Evolutionary conservation across 2,888 invertebrate species (phyloP).

Genomic region (Bellardia pandia): DNA sequence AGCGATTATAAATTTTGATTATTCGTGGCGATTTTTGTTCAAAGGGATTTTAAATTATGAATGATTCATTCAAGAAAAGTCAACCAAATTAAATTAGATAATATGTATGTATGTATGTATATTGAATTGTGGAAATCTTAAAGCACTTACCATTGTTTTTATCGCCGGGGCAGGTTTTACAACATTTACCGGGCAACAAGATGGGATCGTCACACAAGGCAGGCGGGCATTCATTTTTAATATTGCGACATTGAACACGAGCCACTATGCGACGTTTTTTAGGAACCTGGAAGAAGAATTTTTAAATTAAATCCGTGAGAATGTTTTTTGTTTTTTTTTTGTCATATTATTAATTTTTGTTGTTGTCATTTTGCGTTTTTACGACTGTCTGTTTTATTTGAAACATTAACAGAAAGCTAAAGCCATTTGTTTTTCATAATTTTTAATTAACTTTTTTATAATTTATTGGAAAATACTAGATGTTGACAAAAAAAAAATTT

Average conservation of each 20-base stretch:
- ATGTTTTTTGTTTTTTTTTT: background rate
- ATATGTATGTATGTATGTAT: background rate
- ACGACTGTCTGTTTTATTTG: slow-evolving; percentile 25
- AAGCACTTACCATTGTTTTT: slow-evolving; percentile 87
- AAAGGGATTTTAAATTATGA: slow-evolving; percentile 47
- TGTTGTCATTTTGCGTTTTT: slow-evolving; percentile 13
- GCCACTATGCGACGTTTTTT: slow-evolving; percentile 94
- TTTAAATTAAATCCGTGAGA: slow-evolving; percentile 4
- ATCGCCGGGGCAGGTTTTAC: slow-evolving; percentile 95
- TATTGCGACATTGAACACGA: slow-evolving; percentile 95
- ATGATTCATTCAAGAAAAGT: slow-evolving; percentile 64
- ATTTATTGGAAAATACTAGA: slow-evolving; percentile 59
- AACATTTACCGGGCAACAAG: slow-evolving; percentile 93
- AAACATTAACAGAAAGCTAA: background rate
- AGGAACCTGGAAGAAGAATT: slow-evolving; percentile 88
- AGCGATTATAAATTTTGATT: slow-evolving; percentile 61
- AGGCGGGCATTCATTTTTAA: slow-evolving; percentile 96
- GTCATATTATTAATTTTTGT: slow-evolving; percentile 1
- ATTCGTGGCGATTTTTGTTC: background rate
- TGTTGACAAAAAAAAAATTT: background rate
- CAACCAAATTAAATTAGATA: background rate
- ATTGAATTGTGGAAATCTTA: background rate
- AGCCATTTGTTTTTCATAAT: slow-evolving; percentile 47
- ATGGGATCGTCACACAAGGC: slow-evolving; percentile 94
- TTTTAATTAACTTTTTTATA: slow-evolving; percentile 58